Evolutionary conservation across 2,113 vertebrate genomes (phyloP), one percentile per base, ranked within the genome.

Genomic region (Mionectes macconnelli): DNA sequence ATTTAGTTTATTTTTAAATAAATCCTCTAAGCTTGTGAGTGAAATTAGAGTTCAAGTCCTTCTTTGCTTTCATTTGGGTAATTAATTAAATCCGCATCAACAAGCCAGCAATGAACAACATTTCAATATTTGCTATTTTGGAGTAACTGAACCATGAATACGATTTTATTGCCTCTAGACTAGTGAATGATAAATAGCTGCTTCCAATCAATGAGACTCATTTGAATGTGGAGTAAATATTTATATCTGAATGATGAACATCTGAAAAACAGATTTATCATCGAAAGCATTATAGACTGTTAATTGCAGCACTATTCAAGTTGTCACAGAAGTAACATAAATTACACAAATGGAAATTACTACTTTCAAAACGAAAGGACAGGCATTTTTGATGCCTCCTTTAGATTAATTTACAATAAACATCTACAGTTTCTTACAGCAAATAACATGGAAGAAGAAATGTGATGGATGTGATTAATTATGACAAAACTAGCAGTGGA

Each of bases 191-290:
- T 74, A 94, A 96, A 81, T 33, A 89, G 64, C 20, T 89, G 53
- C 25, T 93, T 39, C 52, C 39, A 90, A 93, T 93, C 50, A 93
- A 77, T 78, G 64, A 81, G n/a, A 42, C 33, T 93, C 35, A 88
- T 93, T 85, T 88, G 37, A 80, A 90, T 74, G n/a, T 50, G 18
- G 50, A 45, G 78, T 80, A 95, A 94, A 95, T 94, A 96, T 90
- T 95, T 93, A 80, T 84, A 88, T 73, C 62, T 77, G 75, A 95
- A 80, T 80, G 49, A 90, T 80, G 75, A 91, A 40, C 75, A 67
- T 72, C 40, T 89, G 87, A 73, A 88, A 76, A 92, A 62, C 19
- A 92, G 44, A 73, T 87, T 91, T 91, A 75, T 72, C 66, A 45
- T n/a, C 40, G 50, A 33, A 89, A 89, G 45, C 45, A 74, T 83